Evolutionary conservation across 2,113 vertebrate genomes (phyloP), one percentile per base, ranked within the genome.

Genomic region (Campylomormyrus tamandua): DNA sequence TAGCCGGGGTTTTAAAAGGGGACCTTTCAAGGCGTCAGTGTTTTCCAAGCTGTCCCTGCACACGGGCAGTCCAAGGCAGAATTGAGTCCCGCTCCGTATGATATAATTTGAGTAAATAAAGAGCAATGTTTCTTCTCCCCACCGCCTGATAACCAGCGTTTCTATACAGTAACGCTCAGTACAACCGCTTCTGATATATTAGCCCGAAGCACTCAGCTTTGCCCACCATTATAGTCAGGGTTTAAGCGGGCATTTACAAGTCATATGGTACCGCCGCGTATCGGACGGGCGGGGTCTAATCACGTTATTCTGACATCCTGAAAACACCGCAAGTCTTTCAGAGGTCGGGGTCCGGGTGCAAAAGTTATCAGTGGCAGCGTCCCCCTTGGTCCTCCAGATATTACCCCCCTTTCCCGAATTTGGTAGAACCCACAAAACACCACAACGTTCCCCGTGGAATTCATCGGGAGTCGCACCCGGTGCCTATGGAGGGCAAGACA

Each of bases 391-490:
- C 39, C 87, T 27, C 85, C 66, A 70, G 62, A 70, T 70, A 70
- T 9, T 24, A 87, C 89, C 90, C 48, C 89, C 86, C 45, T 35
- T 46, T 62, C 58, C 56, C 42, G 31, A 53, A 89, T 45, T 90
- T 93, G 93, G 93, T 93, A 93, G 89, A 53, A 74, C 92, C 92
- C 92, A 85, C 90, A 66, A 91, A 93, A 90, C 91, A 89, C 91
- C 87, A 88, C 90, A 66, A 89, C 91, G 83, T 62, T 89, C 86
- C 92, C 90, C 90, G 45, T 31, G 91, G 88, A 91, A 88, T 90
- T 91, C 90, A 90, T 90, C 77, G 42, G 87, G 87, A 89, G 91
- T 88, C 90, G 58, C 87, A 88, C 19, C 35, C 85, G 74, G 89
- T 56, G 53, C 83, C 87, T 91, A 24, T 3, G 35, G 62, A 11